phyloP scores from a whole-genome alignment of 2,113 vertebrate genomes.

The Hucho hucho region DNA sequence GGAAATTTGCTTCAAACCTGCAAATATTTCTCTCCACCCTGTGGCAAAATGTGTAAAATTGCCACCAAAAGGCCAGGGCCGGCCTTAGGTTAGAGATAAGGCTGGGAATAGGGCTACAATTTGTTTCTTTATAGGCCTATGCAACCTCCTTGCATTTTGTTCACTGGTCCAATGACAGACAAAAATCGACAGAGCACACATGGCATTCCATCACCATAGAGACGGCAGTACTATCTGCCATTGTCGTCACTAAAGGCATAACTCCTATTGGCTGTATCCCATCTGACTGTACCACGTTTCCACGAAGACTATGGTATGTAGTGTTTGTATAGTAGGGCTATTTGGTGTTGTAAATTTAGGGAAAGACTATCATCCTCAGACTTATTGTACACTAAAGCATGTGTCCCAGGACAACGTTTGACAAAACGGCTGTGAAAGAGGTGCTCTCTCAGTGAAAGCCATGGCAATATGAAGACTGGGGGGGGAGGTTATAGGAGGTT shows the following conservation, averaged over 20 bases:
- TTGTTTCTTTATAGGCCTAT: too few relatives aligned
- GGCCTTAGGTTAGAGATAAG: too few relatives aligned
- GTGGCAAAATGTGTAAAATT: too few relatives aligned
- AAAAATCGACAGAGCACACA: slow-evolving; percentile 21
- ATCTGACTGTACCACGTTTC: slow-evolving; percentile 9
- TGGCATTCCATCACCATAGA: slow-evolving; percentile 44
- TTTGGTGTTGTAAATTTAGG: slow-evolving; percentile 35
- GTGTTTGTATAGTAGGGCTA: slow-evolving; percentile 45
- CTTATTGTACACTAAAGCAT: slow-evolving; percentile 31
- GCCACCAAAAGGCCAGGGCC: too few relatives aligned
- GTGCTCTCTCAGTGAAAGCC: slow-evolving; percentile 7
- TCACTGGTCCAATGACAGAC: background rate
- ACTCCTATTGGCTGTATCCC: slow-evolving; percentile 21
- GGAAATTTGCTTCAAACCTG: too few relatives aligned
- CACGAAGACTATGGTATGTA: slow-evolving; percentile 14
- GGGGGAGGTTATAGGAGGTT: background rate
- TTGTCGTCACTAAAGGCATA: slow-evolving; percentile 40
- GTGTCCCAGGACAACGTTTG: slow-evolving; percentile 47
- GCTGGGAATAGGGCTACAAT: too few relatives aligned
- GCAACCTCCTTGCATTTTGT: slow-evolving; percentile 14
- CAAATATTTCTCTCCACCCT: too few relatives aligned
- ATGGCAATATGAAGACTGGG: background rate
- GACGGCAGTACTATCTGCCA: slow-evolving; percentile 27
- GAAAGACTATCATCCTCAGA: slow-evolving; percentile 13
- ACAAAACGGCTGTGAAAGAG: slow-evolving; percentile 25